Evolutionary conservation across 2,888 invertebrate genomes (phyloP).

Genomic region (Rhagophthalmus giganteus): DNA sequence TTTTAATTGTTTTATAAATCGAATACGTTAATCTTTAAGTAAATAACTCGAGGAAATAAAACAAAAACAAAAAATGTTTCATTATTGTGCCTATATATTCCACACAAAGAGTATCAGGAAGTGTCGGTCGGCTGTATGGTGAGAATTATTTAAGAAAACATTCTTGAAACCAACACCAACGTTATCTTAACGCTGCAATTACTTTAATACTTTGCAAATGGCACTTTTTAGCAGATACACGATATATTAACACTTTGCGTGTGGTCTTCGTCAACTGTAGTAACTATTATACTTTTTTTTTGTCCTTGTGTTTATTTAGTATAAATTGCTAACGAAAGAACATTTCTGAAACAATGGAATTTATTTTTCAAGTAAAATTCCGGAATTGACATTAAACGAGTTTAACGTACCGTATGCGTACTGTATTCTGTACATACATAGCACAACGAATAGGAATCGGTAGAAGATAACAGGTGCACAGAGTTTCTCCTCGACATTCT

Average conservation of each 20-base stretch:
- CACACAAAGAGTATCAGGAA: too few relatives aligned
- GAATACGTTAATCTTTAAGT: not conserved
- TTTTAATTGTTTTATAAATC: too few relatives aligned
- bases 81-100: too few relatives aligned
- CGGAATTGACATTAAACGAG: too few relatives aligned
- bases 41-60: not conserved
- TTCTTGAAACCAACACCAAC: constrained; percentile 8
- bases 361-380: not conserved
- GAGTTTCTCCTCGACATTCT: constrained; percentile 30
- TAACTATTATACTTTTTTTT: too few relatives aligned
- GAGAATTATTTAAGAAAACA: constrained; percentile 23
- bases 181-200: constrained; percentile 9
- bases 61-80: not conserved
- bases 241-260: constrained; percentile 11
- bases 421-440: constrained; percentile 16
- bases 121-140: constrained; percentile 1
- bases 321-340: not conserved
- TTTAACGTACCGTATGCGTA: constrained; percentile 1
- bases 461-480: constrained; percentile 32
- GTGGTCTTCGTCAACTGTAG: too few relatives aligned
- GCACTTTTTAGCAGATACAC: constrained; percentile 8
- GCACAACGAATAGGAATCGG: constrained; percentile 29
- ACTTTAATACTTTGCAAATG: constrained; percentile 19
- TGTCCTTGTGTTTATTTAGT: not conserved
- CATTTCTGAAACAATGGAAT: not conserved